A percentile compares a stretch with the other conserved stretches of the same genome.
These are phyloP conservation scores for Aleiodes sp. DNA, from an alignment of 1,140 invertebrate species.

Conservation along the genomic window DNA sequence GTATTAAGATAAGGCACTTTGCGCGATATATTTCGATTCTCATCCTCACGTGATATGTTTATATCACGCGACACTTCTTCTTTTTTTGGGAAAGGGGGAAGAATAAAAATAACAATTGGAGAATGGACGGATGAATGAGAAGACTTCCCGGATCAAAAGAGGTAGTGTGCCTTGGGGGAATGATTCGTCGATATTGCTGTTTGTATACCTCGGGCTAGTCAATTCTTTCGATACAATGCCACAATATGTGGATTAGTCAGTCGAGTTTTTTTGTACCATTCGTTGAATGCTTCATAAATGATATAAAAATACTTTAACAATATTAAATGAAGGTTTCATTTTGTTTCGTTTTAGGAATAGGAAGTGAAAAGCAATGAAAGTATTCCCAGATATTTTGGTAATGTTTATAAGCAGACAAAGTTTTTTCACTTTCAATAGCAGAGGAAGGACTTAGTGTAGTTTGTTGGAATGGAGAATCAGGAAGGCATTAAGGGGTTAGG, in stretches of 20 bases:
- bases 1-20: too few species aligned
- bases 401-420: too few species aligned
- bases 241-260: background rate
- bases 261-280: slow-evolving; percentile 1
- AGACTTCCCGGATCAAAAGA: background rate
- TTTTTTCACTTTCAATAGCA: too few species aligned
- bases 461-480: too few species aligned
- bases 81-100: background rate
- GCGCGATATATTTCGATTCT: background rate
- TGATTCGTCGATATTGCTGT: slow-evolving; percentile 21
- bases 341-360: too few species aligned
- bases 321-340: too few species aligned
- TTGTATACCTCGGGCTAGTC: slow-evolving; percentile 22
- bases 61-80: background rate
- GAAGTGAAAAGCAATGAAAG: too few species aligned
- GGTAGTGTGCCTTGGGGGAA: background rate
- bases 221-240: background rate
- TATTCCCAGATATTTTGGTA: too few species aligned
- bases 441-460: too few species aligned
- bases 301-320: too few species aligned
- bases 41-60: background rate
- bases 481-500: too few species aligned
- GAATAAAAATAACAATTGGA: background rate
- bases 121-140: background rate
- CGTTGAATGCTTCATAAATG: background rate